phyloP scores from a whole-genome alignment of 2,888 invertebrate species.

The Caenorhabditis becei region DNA sequence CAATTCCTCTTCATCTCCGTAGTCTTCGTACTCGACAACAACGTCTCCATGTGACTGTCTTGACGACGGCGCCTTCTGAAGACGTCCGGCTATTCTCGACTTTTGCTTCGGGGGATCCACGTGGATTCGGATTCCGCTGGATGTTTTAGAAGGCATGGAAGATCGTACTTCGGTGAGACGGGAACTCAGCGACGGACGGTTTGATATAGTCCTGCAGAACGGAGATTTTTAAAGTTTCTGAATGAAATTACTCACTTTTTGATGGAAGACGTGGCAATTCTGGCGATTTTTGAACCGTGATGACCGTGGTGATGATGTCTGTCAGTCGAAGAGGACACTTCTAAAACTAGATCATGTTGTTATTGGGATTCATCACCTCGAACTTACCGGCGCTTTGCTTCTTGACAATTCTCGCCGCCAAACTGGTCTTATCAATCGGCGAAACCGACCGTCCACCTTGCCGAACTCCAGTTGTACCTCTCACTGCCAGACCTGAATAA shows the following conservation, averaged over 20 bases:
- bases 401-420: conserved; percentile 46
- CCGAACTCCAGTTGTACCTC: conserved; percentile 77
- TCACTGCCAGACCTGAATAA: conserved; percentile 65
- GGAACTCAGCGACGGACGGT: conserved; percentile 35
- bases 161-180: conserved; percentile 22
- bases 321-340: conserved; percentile 36
- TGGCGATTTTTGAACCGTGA: conserved; percentile 15
- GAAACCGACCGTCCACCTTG: conserved; percentile 67
- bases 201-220: conserved; percentile 42
- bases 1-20: not conserved
- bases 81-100: conserved; percentile 37
- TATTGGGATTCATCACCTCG: conserved; percentile 3
- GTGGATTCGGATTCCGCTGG: conserved; percentile 1
- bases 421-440: conserved; percentile 64
- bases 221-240: not conserved
- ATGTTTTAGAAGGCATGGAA: not conserved
- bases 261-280: conserved; percentile 39
- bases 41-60: no score
- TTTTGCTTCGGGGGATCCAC: not conserved
- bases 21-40: conserved; percentile 13
- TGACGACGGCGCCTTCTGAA: conserved; percentile 19
- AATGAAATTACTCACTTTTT: conserved; percentile 31
- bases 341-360: not conserved
- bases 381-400: conserved; percentile 19
- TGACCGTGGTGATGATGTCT: conserved; percentile 2